phyloP scores from a whole-genome alignment of 2,888 invertebrate species.

The Doris montereyensis region DNA sequence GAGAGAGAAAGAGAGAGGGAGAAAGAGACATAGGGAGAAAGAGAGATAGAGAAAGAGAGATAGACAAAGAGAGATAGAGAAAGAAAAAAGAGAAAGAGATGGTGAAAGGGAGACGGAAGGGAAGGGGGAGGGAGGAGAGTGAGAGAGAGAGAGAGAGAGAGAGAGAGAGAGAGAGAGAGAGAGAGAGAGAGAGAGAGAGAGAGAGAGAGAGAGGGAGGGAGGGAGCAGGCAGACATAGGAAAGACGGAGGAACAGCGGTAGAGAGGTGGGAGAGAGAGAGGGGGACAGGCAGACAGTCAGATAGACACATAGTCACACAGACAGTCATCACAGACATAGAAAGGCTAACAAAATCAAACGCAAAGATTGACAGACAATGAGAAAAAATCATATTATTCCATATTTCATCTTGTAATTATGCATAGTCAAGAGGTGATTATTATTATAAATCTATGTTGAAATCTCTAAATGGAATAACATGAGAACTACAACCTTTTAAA shows the following conservation, averaged over 20 bases:
- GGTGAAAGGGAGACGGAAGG: slow-evolving; percentile 20
- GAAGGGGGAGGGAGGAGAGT: slow-evolving; percentile 18
- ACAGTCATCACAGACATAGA: too few species aligned
- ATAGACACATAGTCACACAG: too few species aligned
- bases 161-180: slow-evolving; percentile 2
- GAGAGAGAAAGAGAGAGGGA: not conserved
- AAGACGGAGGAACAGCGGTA: not conserved
- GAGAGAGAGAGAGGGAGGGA: slow-evolving; percentile 13
- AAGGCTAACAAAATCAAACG: too few species aligned
- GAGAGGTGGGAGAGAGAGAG: slow-evolving; percentile 50
- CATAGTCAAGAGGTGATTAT: too few species aligned
- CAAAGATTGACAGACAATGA: too few species aligned
- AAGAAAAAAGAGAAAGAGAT: too few species aligned
- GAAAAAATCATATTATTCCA: too few species aligned
- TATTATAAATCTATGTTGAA: too few species aligned
- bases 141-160: slow-evolving; percentile 5
- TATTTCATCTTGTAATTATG: too few species aligned
- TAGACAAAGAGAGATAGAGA: not conserved
- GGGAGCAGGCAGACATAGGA: not conserved
- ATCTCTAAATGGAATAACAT: too few species aligned
- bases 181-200: slow-evolving; percentile 6
- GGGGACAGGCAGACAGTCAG: not conserved
- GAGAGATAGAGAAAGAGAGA: not conserved
- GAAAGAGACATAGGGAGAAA: not conserved
- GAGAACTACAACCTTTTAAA: too few species aligned